Conservation (phyloP, 2,113 vertebrate genomes). For the Pogona vitticeps region DNA sequence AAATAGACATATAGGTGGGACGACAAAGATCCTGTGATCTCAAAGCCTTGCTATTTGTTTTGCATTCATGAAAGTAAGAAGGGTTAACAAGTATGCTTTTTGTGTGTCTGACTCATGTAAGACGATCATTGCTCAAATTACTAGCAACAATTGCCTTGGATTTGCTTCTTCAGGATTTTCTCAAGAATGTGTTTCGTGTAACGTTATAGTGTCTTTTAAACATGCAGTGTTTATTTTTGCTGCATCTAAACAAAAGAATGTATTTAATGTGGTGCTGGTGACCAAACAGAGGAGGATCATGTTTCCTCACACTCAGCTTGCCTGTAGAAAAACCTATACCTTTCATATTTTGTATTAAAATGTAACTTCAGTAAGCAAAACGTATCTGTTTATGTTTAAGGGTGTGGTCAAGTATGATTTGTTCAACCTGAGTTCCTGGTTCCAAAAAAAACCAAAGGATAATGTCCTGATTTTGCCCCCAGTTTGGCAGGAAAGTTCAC, state of each 20-base stretch:
- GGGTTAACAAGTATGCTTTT: not conserved
- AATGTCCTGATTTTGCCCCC: not conserved
- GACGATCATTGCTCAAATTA: not conserved
- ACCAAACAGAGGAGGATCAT: not conserved
- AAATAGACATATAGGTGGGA: not conserved
- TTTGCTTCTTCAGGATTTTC: not conserved
- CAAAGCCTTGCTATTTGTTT: conserved; percentile 2
- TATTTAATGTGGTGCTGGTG: not conserved
- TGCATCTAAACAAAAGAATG: too few species aligned
- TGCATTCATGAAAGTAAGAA: not conserved
- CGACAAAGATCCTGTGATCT: conserved; percentile 2
- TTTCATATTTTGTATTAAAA: not conserved
- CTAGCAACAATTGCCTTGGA: not conserved
- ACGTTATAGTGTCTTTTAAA: not conserved
- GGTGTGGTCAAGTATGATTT: not conserved
- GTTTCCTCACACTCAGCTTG: not conserved
- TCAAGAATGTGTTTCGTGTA: not conserved
- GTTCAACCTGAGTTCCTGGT: not conserved
- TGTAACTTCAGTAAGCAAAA: not conserved
- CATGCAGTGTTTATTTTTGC: not conserved
- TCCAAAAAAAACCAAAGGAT: not conserved
- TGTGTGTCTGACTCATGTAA: conserved; percentile 6
- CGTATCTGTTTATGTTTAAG: not conserved
- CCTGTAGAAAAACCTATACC: not conserved
- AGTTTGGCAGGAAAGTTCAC: not conserved